Conservation (phyloP, 1,140 invertebrate genomes). For the Drosophila setifemur region DNA sequence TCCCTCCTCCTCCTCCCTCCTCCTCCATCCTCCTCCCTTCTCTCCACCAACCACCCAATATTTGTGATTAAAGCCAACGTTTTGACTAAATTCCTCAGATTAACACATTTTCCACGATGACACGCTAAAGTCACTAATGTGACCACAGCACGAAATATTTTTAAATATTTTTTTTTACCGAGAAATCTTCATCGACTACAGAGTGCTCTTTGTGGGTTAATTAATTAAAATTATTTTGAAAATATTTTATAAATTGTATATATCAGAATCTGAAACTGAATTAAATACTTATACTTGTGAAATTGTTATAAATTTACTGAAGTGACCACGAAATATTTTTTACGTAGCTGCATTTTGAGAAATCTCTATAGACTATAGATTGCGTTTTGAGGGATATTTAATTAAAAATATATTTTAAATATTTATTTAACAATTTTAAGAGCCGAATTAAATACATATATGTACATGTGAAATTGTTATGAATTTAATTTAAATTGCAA, state of each 20-base stretch:
- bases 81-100: slow-evolving; percentile 71
- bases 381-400: too few relatives aligned
- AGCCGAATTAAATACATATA: too few relatives aligned
- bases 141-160: slow-evolving; percentile 39
- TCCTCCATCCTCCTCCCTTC: not conserved
- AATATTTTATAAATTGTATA: not conserved
- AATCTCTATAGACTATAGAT: too few relatives aligned
- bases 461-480: too few relatives aligned
- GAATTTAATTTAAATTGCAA: too few relatives aligned
- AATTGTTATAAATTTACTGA: too few relatives aligned
- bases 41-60: slow-evolving; percentile 10
- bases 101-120: slow-evolving; percentile 73
- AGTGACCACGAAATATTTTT: too few relatives aligned
- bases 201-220: not conserved
- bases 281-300: too few relatives aligned
- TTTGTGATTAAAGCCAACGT: slow-evolving; percentile 67
- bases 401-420: too few relatives aligned
- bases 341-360: too few relatives aligned
- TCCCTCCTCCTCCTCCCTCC: not conserved
- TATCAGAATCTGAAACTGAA: too few relatives aligned
- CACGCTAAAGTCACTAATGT: slow-evolving; percentile 55
- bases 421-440: too few relatives aligned
- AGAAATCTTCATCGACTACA: not conserved
- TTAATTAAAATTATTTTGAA: not conserved
- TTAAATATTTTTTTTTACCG: not conserved